Conservation (phyloP, 2,113 vertebrate genomes). For the Mobula birostris region DNA sequence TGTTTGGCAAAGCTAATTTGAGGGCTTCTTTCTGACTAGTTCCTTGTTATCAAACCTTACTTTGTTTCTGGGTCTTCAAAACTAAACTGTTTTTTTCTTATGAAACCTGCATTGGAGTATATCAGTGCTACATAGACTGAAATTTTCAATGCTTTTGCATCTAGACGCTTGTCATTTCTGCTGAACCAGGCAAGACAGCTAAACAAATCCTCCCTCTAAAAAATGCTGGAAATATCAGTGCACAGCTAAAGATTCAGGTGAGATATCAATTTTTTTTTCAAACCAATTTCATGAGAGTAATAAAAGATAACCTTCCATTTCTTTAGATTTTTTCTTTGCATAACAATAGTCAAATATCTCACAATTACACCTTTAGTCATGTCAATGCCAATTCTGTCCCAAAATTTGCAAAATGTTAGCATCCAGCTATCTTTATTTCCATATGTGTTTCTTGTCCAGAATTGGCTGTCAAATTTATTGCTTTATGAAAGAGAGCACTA, state of each 20-base stretch:
- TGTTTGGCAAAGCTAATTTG: not conserved
- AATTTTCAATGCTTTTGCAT: slow-evolving; percentile 35
- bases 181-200: slow-evolving; percentile 60
- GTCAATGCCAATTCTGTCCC: too few relatives aligned
- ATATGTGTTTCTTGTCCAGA: too few relatives aligned
- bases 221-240: slow-evolving; percentile 89
- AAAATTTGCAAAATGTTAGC: too few relatives aligned
- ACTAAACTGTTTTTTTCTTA: not conserved
- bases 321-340: too few relatives aligned
- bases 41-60: too few relatives aligned
- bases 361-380: too few relatives aligned
- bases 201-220: slow-evolving; percentile 76
- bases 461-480: too few relatives aligned
- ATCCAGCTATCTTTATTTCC: too few relatives aligned
- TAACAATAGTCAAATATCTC: not conserved
- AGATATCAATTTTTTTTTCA: slow-evolving; percentile 36
- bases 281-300: not conserved
- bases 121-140: not conserved
- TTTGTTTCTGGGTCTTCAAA: not conserved
- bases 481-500: too few relatives aligned
- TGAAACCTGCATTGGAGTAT: not conserved
- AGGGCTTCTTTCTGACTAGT: not conserved
- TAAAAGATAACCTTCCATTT: not conserved
- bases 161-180: slow-evolving; percentile 68
- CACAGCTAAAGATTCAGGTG: slow-evolving; percentile 79